These are phyloP conservation scores for Dendronephthya gigantea DNA, from an alignment of 64 coral and sea anemone genomes.

Conservation along the genomic window DNA sequence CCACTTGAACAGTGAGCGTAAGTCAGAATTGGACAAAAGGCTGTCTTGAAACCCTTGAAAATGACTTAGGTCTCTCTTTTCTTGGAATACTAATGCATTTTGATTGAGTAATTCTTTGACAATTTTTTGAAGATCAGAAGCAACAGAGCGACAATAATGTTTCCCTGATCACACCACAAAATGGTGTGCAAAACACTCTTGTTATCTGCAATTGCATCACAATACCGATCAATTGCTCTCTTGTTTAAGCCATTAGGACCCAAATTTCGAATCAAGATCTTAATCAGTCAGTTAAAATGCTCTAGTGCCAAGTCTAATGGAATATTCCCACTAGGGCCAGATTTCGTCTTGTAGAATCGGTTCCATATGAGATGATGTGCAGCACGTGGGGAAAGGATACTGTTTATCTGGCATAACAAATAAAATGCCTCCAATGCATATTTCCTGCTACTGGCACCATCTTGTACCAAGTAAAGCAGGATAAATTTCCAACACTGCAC, in stretches of 20 bases:
- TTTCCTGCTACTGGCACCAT: conserved; percentile 52
- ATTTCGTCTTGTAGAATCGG: conserved; percentile 30
- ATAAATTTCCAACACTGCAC: conserved; percentile 43
- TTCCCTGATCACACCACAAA: conserved; percentile 25
- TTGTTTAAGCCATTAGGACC: conserved; percentile 33
- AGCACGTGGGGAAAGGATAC: conserved; percentile 30
- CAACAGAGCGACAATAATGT: conserved; percentile 26
- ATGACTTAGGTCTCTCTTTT: conserved; percentile 7
- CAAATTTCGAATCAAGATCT: conserved; percentile 40
- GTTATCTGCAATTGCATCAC: conserved; percentile 19
- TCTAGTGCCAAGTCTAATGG: conserved; percentile 34
- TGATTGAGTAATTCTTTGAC: conserved; percentile 30
- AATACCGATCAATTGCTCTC: conserved; percentile 25
- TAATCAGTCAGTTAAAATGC: conserved; percentile 32
- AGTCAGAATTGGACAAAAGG: conserved; percentile 13
- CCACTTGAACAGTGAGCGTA: conserved; percentile 21
- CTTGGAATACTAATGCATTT: conserved; percentile 22
- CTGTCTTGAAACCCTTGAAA: conserved; percentile 22
- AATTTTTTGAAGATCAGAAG: conserved; percentile 21
- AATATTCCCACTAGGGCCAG: conserved; percentile 25
- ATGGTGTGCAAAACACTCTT: background rate
- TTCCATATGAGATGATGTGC: conserved; percentile 35
- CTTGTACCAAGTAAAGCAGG: conserved; percentile 46
- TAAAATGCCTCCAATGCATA: conserved; percentile 61
- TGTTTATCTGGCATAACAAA: conserved; percentile 25